Evolutionary conservation across 2,797 vertebrate species (phyloP).

Genomic region (Eulemur coronatus): DNA sequence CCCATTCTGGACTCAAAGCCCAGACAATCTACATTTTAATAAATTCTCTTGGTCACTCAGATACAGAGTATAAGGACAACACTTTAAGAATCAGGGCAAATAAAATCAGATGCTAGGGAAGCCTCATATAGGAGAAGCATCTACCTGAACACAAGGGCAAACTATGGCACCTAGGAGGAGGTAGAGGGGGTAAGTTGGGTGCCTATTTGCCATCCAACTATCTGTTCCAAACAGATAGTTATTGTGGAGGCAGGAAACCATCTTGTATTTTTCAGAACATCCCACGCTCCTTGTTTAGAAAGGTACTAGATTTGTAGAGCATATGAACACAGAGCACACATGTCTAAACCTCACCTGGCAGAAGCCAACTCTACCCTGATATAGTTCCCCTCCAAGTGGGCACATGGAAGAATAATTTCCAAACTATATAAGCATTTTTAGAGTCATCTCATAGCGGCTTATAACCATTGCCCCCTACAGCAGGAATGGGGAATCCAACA

Average conservation of each 20-base stretch:
- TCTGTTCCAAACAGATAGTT: background rate
- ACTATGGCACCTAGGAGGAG: background rate
- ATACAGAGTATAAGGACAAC: background rate
- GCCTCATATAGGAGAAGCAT: background rate
- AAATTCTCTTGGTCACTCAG: background rate
- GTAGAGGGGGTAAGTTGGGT: background rate
- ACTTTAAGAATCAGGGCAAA: background rate
- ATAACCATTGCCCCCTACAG: background rate
- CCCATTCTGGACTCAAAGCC: background rate
- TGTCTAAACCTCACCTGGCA: background rate
- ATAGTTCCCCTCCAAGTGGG: background rate
- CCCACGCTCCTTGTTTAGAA: background rate
- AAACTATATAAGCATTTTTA: background rate
- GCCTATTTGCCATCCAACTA: background rate
- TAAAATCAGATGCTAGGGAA: background rate
- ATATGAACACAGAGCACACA: background rate
- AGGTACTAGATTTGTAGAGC: background rate
- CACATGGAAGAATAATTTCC: background rate
- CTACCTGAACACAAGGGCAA: background rate
- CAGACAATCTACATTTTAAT: background rate
- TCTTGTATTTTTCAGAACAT: background rate
- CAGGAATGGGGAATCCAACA: background rate
- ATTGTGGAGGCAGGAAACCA: background rate
- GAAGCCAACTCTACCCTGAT: background rate
- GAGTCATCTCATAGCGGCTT: background rate